These are phyloP conservation scores for Phrynocephalus guinanensis DNA, from an alignment of 2,797 vertebrate species.

Conservation along the genomic window DNA sequence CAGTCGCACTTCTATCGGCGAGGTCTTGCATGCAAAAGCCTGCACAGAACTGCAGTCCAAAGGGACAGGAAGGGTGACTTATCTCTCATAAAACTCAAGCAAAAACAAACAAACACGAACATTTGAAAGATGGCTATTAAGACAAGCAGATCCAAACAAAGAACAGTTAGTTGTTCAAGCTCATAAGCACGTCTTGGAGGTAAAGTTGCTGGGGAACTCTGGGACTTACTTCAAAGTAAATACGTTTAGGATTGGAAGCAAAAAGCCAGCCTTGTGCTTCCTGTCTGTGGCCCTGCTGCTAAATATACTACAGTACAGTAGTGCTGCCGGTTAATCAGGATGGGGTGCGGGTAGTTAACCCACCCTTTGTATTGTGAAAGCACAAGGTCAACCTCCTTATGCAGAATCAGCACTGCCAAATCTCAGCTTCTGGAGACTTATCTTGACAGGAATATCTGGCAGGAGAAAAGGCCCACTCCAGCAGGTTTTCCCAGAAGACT, in stretches of 20 bases:
- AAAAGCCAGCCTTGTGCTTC: not conserved
- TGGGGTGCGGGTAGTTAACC: constrained; percentile 1
- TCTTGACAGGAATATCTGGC: not conserved
- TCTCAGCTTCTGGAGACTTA: constrained; percentile 6
- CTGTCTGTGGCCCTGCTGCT: not conserved
- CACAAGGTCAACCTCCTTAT: not conserved
- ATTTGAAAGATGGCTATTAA: not conserved
- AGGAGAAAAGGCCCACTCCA: not conserved
- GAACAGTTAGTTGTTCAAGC: not conserved
- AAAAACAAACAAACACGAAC: not conserved
- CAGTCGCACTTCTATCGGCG: not conserved
- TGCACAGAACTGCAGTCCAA: not conserved
- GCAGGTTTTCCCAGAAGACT: not conserved
- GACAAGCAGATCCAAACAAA: not conserved
- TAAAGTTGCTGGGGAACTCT: not conserved
- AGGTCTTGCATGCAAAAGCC: not conserved
- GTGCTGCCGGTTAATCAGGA: not conserved
- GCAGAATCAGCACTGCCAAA: not conserved
- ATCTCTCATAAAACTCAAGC: not conserved
- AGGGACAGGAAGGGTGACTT: too few species aligned
- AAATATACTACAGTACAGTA: not conserved
- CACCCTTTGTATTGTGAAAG: not conserved
- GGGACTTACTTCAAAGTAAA: not conserved
- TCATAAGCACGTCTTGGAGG: not conserved
- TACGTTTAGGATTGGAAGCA: not conserved